phyloP scores from a whole-genome alignment of 1,140 invertebrate genomes.

The Luehdorfia chinensis region DNA sequence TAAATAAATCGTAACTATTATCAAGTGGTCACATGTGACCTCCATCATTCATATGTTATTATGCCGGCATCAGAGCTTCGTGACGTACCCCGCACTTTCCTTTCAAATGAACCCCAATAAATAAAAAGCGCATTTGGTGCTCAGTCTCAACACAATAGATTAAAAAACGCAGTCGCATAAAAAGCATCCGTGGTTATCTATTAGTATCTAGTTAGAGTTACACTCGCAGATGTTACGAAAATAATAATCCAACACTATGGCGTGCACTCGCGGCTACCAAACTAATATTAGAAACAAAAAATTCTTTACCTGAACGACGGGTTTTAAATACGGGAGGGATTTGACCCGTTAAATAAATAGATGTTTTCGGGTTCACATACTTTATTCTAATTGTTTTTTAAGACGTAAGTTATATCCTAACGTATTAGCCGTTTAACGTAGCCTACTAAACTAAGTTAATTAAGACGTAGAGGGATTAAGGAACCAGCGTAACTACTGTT shows the following conservation, averaged over 20 bases:
- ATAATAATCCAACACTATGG: constrained; percentile 55
- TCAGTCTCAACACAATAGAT: constrained; percentile 50
- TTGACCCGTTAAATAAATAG: constrained; percentile 66
- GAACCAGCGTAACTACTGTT: neutral
- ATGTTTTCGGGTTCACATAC: constrained; percentile 27
- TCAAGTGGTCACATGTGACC: constrained; percentile 61
- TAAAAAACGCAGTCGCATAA: constrained; percentile 67
- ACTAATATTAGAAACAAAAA: constrained; percentile 16
- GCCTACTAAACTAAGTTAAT: no score
- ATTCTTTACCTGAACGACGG: constrained; percentile 53
- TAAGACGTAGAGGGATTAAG: constrained; percentile 2
- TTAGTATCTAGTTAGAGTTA: constrained; percentile 75
- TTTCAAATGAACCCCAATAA: constrained; percentile 45
- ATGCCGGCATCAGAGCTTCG: constrained; percentile 10
- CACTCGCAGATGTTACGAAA: constrained; percentile 71
- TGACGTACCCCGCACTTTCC: constrained; percentile 20
- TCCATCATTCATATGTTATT: constrained; percentile 57
- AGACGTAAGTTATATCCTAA: constrained; percentile 30
- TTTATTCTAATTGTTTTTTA: constrained; percentile 58
- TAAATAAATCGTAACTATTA: constrained; percentile 67
- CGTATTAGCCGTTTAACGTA: neutral
- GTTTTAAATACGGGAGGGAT: constrained; percentile 46
- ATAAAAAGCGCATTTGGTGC: constrained; percentile 67
- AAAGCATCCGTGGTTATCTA: constrained; percentile 75
- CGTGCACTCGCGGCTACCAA: constrained; percentile 38